Conservation (phyloP, 2,888 invertebrate genomes). For the Cataglyphis cursor region DNA sequence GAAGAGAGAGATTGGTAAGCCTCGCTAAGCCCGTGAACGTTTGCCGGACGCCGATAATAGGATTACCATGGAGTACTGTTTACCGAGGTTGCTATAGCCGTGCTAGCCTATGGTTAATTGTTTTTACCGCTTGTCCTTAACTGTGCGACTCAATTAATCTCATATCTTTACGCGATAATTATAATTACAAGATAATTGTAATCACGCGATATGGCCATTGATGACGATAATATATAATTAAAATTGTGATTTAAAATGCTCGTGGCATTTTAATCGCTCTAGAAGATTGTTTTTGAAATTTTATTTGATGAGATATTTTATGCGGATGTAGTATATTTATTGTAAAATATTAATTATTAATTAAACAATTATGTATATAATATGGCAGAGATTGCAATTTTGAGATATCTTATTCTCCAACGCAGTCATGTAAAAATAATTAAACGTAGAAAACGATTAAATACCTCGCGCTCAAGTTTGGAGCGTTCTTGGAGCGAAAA, state of each 20-base stretch:
- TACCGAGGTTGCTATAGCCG: neutral
- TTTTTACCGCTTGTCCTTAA: conserved; percentile 7
- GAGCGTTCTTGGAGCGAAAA: neutral
- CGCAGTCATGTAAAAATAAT: neutral
- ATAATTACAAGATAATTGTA: neutral
- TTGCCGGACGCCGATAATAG: conserved; percentile 80
- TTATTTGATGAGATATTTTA: neutral
- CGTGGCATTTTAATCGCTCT: neutral
- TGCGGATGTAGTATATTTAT: neutral
- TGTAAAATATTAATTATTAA: no score
- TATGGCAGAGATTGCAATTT: neutral
- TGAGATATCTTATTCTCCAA: neutral
- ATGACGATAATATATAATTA: neutral
- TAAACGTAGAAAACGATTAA: neutral
- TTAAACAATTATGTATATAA: no score
- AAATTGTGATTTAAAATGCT: neutral
- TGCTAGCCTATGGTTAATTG: neutral
- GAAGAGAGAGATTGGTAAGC: conserved; percentile 1
- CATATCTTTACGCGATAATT: neutral
- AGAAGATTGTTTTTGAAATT: neutral
- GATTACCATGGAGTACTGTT: neutral
- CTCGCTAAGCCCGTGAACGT: conserved; percentile 71
- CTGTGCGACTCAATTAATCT: neutral
- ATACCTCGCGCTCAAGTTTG: neutral
- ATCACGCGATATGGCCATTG: neutral